Conservation (phyloP, 2,797 vertebrate genomes). For the Dipus sagitta region DNA sequence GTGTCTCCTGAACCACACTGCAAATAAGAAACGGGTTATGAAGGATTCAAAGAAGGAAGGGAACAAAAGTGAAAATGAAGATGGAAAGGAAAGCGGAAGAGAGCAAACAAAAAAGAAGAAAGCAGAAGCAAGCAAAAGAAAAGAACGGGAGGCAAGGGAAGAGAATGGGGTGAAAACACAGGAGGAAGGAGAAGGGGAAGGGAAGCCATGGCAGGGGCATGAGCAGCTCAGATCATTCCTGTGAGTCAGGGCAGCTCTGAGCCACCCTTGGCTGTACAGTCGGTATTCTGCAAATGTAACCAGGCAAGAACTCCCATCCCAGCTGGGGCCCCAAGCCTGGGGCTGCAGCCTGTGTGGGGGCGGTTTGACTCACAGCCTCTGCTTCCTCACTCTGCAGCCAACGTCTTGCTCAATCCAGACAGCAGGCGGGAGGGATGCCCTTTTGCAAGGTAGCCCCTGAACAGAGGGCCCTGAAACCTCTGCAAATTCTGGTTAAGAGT, state of each 20-base stretch:
- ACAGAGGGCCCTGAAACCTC: background rate
- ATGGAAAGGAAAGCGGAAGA: background rate
- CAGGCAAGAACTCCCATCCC: background rate
- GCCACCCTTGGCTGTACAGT: conserved; percentile 66
- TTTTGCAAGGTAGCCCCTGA: conserved; percentile 67
- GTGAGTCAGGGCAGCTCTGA: background rate
- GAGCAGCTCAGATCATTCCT: background rate
- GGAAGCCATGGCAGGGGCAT: background rate
- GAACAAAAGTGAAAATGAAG: background rate
- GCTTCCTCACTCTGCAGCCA: conserved; percentile 23
- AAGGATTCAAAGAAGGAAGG: background rate
- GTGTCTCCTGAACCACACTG: background rate
- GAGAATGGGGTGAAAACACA: background rate
- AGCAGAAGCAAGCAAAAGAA: background rate
- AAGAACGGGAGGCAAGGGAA: background rate
- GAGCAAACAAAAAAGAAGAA: background rate
- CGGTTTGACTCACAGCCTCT: conserved; percentile 30
- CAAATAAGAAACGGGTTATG: background rate
- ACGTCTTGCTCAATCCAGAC: conserved; percentile 66
- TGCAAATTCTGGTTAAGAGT: background rate
- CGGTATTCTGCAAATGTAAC: conserved; percentile 39
- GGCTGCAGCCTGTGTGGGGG: conserved; percentile 44
- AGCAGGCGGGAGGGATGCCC: conserved; percentile 16
- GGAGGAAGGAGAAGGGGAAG: background rate
- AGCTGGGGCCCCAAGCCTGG: conserved; percentile 35